Percentiles rank a stretch among this genome's conserved stretches.
Conservation (phyloP, 92 coral and sea anemone genomes). For the Galaxea fascicularis region DNA sequence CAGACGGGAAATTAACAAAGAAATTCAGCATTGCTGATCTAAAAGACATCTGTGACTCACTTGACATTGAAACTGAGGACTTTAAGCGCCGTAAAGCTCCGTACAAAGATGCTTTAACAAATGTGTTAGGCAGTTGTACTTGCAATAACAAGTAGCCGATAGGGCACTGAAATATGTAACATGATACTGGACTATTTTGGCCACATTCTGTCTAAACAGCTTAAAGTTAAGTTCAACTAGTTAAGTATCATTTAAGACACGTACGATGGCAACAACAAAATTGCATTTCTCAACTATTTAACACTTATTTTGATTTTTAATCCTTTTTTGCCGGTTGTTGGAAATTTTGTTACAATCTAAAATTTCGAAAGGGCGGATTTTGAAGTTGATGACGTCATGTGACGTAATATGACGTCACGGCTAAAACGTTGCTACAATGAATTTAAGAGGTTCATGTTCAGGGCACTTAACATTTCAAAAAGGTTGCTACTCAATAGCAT, state of each 20-base stretch:
- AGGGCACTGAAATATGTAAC: conserved; percentile 41
- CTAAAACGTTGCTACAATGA: conserved; percentile 33
- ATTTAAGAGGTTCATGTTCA: conserved; percentile 24
- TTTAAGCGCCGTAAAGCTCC: conserved; percentile 58
- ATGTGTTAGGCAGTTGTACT: conserved; percentile 32
- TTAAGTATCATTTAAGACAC: conserved; percentile 33
- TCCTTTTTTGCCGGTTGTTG: conserved; percentile 24
- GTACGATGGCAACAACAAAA: conserved; percentile 29
- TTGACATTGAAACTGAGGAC: conserved; percentile 45
- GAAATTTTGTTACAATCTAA: conserved; percentile 25
- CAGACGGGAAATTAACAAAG: conserved; percentile 44
- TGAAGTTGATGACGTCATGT: conserved; percentile 35
- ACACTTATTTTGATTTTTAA: conserved; percentile 10
- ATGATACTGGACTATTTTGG: conserved; percentile 29
- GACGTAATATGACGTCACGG: conserved; percentile 39
- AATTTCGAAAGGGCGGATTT: conserved; percentile 39
- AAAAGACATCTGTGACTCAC: conserved; percentile 41
- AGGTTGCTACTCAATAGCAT: conserved; percentile 26
- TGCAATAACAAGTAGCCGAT: conserved; percentile 24
- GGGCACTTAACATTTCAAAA: conserved; percentile 24
- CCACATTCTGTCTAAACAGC: conserved; percentile 35
- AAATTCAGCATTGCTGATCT: conserved; percentile 54
- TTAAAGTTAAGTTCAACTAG: conserved; percentile 26
- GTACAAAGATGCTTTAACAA: conserved; percentile 27
- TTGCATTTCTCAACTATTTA: conserved; percentile 19